Evolutionary conservation across 2,888 invertebrate species (phyloP).

Genomic region (Acronicta leporina): DNA sequence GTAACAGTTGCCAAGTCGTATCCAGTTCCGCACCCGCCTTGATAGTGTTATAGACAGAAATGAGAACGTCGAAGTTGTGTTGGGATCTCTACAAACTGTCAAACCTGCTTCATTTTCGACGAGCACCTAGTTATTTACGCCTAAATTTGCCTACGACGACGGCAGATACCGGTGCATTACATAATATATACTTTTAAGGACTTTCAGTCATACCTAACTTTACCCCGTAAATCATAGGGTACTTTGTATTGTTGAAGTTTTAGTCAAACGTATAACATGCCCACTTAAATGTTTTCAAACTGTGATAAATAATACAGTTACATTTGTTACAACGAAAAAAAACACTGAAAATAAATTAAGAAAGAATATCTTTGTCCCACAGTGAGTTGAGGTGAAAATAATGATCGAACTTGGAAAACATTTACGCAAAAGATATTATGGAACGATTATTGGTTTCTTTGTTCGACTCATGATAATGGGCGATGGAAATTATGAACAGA

Average conservation of each 20-base stretch:
- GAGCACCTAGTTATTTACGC: slow-evolving; percentile 52
- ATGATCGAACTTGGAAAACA: slow-evolving; percentile 69
- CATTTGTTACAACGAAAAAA: slow-evolving; percentile 46
- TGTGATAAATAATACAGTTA: slow-evolving; percentile 46
- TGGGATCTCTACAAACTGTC: slow-evolving; percentile 62
- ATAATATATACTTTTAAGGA: slow-evolving; percentile 41
- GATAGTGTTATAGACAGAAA: slow-evolving; percentile 64
- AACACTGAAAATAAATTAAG: slow-evolving; percentile 41
- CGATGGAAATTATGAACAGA: slow-evolving; percentile 58
- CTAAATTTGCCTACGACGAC: slow-evolving; percentile 38
- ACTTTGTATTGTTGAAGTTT: slow-evolving; percentile 45
- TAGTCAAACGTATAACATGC: slow-evolving; percentile 45
- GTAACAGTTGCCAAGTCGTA: slow-evolving; percentile 55
- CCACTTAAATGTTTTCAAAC: slow-evolving; percentile 46
- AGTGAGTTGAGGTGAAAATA: slow-evolving; percentile 62
- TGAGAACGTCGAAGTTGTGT: slow-evolving; percentile 55
- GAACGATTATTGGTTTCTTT: slow-evolving; percentile 72
- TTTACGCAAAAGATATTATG: slow-evolving; percentile 69
- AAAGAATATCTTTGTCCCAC: slow-evolving; percentile 43
- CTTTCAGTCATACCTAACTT: slow-evolving; percentile 51
- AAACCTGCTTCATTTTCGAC: slow-evolving; percentile 65
- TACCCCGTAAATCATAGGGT: slow-evolving; percentile 47
- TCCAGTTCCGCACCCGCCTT: slow-evolving; percentile 53
- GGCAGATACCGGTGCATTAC: slow-evolving; percentile 47
- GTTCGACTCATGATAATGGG: slow-evolving; percentile 60